These are phyloP conservation scores for Chloroceryle inda DNA, from an alignment of 2,797 vertebrate species.

Conservation along the genomic window DNA sequence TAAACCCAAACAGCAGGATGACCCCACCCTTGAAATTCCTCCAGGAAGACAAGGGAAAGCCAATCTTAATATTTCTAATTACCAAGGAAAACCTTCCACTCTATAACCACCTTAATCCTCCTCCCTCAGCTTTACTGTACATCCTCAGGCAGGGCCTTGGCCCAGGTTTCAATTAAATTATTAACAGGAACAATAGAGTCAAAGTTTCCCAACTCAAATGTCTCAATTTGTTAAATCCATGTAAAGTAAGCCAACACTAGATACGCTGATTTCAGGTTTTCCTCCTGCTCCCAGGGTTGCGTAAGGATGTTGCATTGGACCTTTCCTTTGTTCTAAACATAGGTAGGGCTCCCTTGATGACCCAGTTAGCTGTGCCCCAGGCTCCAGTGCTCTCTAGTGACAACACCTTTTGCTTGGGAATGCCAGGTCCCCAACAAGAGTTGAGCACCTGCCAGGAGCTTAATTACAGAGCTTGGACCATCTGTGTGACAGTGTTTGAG, in stretches of 20 bases:
- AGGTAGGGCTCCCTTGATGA: background rate
- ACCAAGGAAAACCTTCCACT: conserved; percentile 1
- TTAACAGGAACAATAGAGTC: background rate
- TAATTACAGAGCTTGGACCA: background rate
- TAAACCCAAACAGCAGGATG: conserved; percentile 13
- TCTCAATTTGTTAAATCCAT: background rate
- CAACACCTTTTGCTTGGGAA: background rate
- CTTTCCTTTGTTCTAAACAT: background rate
- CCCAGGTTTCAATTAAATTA: conserved; percentile 8
- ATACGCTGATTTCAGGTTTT: background rate
- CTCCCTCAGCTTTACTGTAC: background rate
- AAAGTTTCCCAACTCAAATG: background rate
- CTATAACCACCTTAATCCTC: conserved; percentile 9
- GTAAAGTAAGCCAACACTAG: background rate
- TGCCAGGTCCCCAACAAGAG: background rate
- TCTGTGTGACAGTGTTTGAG: background rate
- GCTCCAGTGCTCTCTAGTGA: background rate
- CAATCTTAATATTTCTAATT: conserved; percentile 50
- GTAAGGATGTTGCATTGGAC: background rate
- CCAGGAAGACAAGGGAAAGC: conserved; percentile 37
- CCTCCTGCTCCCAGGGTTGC: background rate
- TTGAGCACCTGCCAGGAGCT: background rate
- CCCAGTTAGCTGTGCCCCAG: background rate
- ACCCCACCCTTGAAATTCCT: conserved; percentile 32
- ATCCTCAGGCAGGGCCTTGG: background rate